Conservation (phyloP, 2,888 invertebrate genomes). For the Leptopilina drosophilae region DNA sequence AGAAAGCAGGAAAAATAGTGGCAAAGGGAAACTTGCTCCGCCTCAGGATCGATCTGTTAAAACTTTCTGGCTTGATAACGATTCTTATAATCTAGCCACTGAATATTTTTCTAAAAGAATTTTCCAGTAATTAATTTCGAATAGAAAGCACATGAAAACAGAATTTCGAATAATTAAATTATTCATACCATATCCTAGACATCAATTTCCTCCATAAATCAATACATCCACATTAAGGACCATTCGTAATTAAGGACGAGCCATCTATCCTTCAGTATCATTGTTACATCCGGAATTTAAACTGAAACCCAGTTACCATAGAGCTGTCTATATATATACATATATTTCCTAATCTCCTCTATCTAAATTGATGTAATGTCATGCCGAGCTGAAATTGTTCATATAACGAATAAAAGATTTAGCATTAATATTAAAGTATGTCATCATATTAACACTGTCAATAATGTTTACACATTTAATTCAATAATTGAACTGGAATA, state of each 20-base stretch:
- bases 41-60: slow-evolving; percentile 64
- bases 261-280: slow-evolving; percentile 17
- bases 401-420: too few species aligned
- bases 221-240: neutral
- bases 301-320: neutral
- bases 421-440: too few species aligned
- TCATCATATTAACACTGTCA: too few species aligned
- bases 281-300: slow-evolving; percentile 4
- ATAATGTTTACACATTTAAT: too few species aligned
- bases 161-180: neutral
- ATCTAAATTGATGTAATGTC: too few species aligned
- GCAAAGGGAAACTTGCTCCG: slow-evolving; percentile 51
- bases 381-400: too few species aligned
- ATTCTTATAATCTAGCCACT: slow-evolving; percentile 42
- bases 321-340: neutral
- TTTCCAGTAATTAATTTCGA: too few species aligned
- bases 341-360: too few species aligned
- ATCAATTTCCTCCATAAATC: neutral
- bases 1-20: slow-evolving; percentile 41
- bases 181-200: neutral
- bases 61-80: slow-evolving; percentile 67
- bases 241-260: slow-evolving; percentile 3
- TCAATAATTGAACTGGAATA: too few species aligned
- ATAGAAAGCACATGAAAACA: too few species aligned
- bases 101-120: too few species aligned